phyloP scores from a whole-genome alignment of 2,113 vertebrate species.

The Pygoscelis antarcticus region DNA sequence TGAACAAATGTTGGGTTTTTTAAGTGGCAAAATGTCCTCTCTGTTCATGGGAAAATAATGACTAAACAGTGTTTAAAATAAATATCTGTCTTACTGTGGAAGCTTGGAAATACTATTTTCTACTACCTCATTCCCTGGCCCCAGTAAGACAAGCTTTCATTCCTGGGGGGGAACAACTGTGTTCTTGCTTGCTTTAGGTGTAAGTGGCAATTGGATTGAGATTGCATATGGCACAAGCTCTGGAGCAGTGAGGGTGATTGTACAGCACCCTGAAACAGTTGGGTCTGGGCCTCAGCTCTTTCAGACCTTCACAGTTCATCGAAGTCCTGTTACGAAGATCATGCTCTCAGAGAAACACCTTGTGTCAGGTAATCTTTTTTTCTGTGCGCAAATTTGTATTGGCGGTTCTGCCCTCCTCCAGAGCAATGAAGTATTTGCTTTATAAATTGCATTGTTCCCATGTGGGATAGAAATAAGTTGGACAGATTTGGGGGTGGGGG shows the following conservation, averaged over 20 bases:
- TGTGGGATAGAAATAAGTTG: neutral
- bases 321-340: constrained; percentile 95
- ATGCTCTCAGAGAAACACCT: constrained; percentile 98
- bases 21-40: neutral
- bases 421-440: neutral
- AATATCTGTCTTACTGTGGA: neutral
- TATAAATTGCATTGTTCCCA: neutral
- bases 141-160: neutral
- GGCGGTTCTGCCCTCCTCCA: neutral
- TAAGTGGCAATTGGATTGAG: constrained; percentile 98
- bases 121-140: neutral
- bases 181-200: constrained; percentile 74
- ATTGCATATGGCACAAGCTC: constrained; percentile 97
- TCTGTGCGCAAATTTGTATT: neutral
- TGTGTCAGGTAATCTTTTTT: constrained; percentile 84
- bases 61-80: neutral
- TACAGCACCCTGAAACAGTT: constrained; percentile 95
- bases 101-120: neutral
- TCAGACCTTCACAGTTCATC: constrained; percentile 96
- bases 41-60: neutral
- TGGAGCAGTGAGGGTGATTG: constrained; percentile 93
- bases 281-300: constrained; percentile 96
- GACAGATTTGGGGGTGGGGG: neutral
- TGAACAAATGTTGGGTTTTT: neutral
- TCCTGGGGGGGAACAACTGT: neutral